Evolutionary conservation across 92 coral and sea anemone species (phyloP).

Genomic region (Plumapathes pennacea): DNA sequence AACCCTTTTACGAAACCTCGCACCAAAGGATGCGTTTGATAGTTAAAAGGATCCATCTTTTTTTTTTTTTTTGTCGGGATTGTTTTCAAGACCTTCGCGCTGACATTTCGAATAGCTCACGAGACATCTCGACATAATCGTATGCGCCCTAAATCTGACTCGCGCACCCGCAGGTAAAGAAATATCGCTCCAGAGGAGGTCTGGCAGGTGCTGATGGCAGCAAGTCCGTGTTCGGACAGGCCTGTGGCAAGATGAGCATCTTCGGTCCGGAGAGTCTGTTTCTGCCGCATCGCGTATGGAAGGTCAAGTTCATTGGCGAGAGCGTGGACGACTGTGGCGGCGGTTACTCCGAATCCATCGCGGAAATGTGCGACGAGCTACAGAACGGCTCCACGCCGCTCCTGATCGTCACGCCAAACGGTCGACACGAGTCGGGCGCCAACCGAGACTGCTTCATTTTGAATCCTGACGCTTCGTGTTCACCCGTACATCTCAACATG

Average conservation of each 20-base stretch:
- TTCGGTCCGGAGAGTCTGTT: conserved; percentile 86
- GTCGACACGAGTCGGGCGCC: conserved; percentile 98
- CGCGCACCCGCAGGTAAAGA: conserved; percentile 60
- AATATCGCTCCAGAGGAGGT: conserved; percentile 93
- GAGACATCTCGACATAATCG: too few species aligned
- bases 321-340: conserved; percentile 99
- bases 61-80: too few species aligned
- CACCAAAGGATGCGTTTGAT: too few species aligned
- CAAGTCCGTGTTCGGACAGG: conserved; percentile 97
- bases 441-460: conserved; percentile 97
- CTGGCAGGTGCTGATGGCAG: conserved; percentile 93
- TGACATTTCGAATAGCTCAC: too few species aligned
- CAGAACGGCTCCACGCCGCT: conserved; percentile 97
- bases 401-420: conserved; percentile 93
- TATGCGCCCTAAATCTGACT: too few species aligned
- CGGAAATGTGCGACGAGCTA: conserved; percentile 98
- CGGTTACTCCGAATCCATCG: conserved; percentile 97
- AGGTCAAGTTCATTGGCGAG: conserved; percentile 97
- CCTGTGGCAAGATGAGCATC: conserved; percentile 85
- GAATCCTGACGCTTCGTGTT: conserved; percentile 80
- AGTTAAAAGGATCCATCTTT: too few species aligned
- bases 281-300: conserved; percentile 97
- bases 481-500: conserved; percentile 79
- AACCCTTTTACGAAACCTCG: too few species aligned
- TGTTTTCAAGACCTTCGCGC: too few species aligned